Conservation (phyloP, 2,797 vertebrate species). For the Carduelis carduelis region DNA sequence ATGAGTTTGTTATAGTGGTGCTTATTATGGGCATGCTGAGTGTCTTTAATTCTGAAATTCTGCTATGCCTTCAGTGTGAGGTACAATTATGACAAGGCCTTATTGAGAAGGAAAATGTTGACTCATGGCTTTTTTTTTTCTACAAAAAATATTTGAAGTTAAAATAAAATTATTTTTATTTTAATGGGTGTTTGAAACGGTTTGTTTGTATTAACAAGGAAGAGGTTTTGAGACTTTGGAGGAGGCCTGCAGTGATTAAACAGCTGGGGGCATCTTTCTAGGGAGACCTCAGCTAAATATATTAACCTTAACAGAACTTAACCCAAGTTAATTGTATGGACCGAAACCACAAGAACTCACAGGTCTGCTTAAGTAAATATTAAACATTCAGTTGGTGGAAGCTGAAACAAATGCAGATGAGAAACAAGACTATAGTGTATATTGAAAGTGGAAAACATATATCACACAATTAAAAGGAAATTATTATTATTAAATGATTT, state of each 20-base stretch:
- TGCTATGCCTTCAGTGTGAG: neutral
- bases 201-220: neutral
- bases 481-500: neutral
- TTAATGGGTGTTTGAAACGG: neutral
- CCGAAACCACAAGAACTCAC: neutral
- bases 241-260: neutral
- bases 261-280: neutral
- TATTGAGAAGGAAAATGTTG: neutral
- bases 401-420: neutral
- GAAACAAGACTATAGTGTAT: neutral
- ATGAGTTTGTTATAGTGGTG: neutral
- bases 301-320: neutral
- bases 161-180: neutral
- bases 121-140: neutral
- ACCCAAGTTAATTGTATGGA: neutral
- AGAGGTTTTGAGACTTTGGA: neutral
- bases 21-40: neutral
- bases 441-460: neutral
- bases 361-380: neutral
- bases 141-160: neutral
- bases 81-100: neutral
- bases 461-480: neutral
- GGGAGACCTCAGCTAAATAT: neutral
- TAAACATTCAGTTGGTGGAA: neutral
- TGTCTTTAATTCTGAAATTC: neutral